Conservation (phyloP, 2,888 invertebrate genomes). For the Epirrhoe alternata region DNA sequence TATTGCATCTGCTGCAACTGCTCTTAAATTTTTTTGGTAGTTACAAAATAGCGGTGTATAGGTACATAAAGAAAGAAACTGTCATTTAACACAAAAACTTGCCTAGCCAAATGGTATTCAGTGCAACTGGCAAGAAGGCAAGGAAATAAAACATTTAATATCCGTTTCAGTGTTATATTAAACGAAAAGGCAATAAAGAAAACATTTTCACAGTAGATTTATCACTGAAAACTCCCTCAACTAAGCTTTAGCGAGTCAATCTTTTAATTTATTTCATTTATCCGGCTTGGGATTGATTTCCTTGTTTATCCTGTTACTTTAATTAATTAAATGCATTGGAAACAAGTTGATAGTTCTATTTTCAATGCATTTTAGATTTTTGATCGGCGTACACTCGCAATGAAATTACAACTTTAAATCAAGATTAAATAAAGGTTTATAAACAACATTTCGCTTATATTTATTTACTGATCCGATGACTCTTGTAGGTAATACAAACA, state of each 20-base stretch:
- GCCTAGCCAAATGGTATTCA: not conserved
- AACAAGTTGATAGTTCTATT: no score
- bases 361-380: no score
- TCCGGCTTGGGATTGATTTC: conserved; percentile 1
- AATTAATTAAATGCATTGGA: no score
- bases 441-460: no score
- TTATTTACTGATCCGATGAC: no score
- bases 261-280: conserved; percentile 20
- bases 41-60: no score
- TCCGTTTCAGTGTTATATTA: conserved; percentile 31
- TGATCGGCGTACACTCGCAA: no score
- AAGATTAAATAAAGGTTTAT: no score
- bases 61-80: not conserved
- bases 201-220: conserved; percentile 26
- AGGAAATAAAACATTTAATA: conserved; percentile 29
- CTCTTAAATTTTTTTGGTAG: no score
- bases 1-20: no score
- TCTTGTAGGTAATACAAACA: no score
- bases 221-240: conserved; percentile 15
- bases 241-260: conserved; percentile 23
- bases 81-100: not conserved
- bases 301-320: conserved; percentile 1
- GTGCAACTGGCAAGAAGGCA: conserved; percentile 6
- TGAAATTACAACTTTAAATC: no score
- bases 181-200: conserved; percentile 29